phyloP scores from a whole-genome alignment of 2,888 invertebrate genomes.

The Drosophila anceps region DNA sequence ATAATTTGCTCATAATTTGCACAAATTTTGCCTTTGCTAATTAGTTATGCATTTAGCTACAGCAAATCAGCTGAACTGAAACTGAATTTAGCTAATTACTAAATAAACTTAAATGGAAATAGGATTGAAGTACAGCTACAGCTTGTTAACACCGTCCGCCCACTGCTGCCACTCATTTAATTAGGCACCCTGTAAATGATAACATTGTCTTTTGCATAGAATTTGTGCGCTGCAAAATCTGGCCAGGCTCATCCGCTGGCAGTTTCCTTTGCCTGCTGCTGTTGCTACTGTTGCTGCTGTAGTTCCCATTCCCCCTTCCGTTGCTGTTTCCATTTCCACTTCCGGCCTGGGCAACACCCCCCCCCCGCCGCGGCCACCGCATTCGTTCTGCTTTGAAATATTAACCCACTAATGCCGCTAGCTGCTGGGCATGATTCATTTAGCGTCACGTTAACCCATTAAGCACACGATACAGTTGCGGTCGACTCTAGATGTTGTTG shows the following conservation, averaged over 20 bases:
- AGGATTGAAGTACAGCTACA: constrained; percentile 11
- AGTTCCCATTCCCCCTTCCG: constrained; percentile 33
- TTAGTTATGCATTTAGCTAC: constrained; percentile 66
- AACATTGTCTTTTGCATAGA: constrained; percentile 56
- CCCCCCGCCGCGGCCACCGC: background rate
- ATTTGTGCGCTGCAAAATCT: constrained; percentile 23
- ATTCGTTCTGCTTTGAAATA: constrained; percentile 64
- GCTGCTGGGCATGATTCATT: constrained; percentile 69
- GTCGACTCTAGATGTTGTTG: constrained; percentile 16
- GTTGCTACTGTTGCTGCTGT: background rate
- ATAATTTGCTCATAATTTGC: constrained; percentile 60
- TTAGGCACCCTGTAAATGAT: constrained; percentile 60
- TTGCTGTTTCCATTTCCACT: constrained; percentile 46
- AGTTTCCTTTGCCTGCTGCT: constrained; percentile 14
- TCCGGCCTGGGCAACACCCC: constrained; percentile 2
- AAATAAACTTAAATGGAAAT: constrained; percentile 48
- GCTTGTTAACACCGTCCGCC: background rate
- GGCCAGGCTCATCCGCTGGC: constrained; percentile 58
- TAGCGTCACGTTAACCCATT: constrained; percentile 81
- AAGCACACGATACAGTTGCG: constrained; percentile 68
- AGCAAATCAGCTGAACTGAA: constrained; percentile 31
- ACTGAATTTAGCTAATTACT: constrained; percentile 63
- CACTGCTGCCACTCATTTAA: constrained; percentile 54
- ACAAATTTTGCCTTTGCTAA: constrained; percentile 50
- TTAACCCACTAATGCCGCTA: constrained; percentile 72